A percentile compares a stretch with the other conserved stretches of the same genome.
Evolutionary conservation across 2,113 vertebrate species (phyloP).

Genomic region (rabbit (Oryctolagus cuniculus)): DNA sequence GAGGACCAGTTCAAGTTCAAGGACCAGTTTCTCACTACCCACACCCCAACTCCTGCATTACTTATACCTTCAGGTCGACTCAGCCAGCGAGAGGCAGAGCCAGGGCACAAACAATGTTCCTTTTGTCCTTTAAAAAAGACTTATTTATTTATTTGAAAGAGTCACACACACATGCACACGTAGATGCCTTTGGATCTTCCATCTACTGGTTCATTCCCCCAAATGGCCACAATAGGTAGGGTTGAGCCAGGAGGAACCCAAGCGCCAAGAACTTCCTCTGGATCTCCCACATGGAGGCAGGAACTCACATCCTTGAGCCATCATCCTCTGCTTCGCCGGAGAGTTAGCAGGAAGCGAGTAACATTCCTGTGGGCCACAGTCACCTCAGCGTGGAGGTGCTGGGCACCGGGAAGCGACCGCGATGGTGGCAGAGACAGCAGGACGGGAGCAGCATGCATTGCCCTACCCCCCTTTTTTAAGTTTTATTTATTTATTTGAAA

Average conservation of each 20-base stretch:
- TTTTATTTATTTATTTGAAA: background rate
- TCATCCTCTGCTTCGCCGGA: too few relatives aligned
- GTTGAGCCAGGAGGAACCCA: too few relatives aligned
- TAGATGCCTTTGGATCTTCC: too few relatives aligned
- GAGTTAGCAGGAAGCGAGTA: background rate
- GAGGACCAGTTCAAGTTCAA: background rate
- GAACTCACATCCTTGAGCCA: too few relatives aligned
- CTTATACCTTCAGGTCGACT: background rate
- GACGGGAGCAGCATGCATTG: rapidly evolving
- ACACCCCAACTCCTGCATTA: background rate
- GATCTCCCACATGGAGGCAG: too few relatives aligned
- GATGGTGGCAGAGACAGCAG: background rate
- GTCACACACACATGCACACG: too few relatives aligned
- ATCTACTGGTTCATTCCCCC: too few relatives aligned
- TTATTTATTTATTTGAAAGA: too few relatives aligned
- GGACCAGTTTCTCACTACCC: background rate
- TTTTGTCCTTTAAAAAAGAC: too few relatives aligned
- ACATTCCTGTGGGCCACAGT: background rate
- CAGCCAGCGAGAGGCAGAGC: background rate
- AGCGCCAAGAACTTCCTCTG: too few relatives aligned
- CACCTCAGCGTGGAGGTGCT: background rate
- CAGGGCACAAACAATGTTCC: background rate
- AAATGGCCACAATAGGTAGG: too few relatives aligned
- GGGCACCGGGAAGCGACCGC: background rate
- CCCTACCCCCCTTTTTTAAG: too few relatives aligned